These are phyloP conservation scores for Phaetusa simplex DNA, from an alignment of 2,113 vertebrate species.

Conservation along the genomic window DNA sequence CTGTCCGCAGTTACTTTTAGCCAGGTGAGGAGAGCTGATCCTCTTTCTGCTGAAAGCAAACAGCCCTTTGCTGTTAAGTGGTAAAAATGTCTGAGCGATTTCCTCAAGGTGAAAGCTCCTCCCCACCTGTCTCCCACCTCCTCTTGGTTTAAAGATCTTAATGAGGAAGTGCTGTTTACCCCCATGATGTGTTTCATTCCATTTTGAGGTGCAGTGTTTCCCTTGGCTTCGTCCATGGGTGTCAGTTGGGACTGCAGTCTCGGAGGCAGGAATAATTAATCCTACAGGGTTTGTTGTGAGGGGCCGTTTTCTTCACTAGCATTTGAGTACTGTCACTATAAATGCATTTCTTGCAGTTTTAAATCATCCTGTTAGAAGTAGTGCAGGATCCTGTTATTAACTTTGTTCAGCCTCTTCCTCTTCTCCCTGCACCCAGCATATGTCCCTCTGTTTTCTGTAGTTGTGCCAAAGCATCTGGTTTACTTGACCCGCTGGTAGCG, in stretches of 20 bases:
- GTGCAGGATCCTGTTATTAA: not conserved
- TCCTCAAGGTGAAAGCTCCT: not conserved
- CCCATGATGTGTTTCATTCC: not conserved
- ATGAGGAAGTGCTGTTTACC: not conserved
- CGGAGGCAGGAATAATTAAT: not conserved
- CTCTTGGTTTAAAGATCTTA: not conserved
- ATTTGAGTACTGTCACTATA: not conserved
- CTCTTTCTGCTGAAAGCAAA: not conserved
- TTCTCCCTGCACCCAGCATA: not conserved
- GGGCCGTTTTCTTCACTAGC: not conserved
- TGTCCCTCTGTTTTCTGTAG: not conserved
- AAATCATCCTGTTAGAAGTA: not conserved
- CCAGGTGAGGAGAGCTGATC: not conserved
- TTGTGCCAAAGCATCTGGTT: not conserved
- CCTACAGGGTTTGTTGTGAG: not conserved
- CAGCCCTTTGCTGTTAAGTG: not conserved
- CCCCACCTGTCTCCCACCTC: not conserved
- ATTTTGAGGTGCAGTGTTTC: rapidly evolving
- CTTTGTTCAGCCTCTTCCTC: not conserved
- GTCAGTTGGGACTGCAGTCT: not conserved
- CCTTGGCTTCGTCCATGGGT: rapidly evolving
- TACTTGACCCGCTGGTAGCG: not conserved
- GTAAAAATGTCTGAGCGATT: slow-evolving; percentile 22
- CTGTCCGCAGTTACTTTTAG: not conserved
- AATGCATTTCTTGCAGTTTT: not conserved